Conservation (phyloP, 2,113 vertebrate species). For the Quiscalus mexicanus region DNA sequence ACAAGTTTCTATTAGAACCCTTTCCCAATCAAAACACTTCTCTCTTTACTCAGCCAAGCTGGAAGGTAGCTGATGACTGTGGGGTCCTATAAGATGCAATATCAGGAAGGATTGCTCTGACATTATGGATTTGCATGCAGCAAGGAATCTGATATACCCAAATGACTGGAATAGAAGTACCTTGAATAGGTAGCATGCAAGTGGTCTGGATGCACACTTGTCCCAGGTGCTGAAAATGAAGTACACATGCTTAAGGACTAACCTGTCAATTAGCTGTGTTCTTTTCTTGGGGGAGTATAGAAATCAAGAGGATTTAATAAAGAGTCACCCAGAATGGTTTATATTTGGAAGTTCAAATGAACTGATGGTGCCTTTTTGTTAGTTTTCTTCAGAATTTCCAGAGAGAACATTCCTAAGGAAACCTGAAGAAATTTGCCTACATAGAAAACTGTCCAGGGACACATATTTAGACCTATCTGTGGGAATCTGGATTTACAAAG, state of each 20-base stretch:
- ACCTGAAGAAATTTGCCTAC: rapidly evolving
- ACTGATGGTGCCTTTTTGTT: rapidly evolving
- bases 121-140: rapidly evolving
- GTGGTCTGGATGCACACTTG: rapidly evolving
- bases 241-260: not conserved
- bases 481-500: not conserved
- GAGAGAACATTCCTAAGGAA: not conserved
- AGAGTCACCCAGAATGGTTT: not conserved
- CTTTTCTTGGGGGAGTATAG: not conserved
- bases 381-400: not conserved
- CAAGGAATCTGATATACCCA: not conserved
- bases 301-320: not conserved
- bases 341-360: not conserved
- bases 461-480: not conserved
- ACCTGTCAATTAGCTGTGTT: not conserved
- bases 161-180: not conserved
- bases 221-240: not conserved
- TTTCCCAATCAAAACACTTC: not conserved
- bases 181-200: not conserved
- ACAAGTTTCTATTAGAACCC: not conserved
- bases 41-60: not conserved
- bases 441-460: not conserved
- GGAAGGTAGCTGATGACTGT: not conserved
- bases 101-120: not conserved
- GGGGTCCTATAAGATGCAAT: not conserved